Conservation (phyloP, 1,140 invertebrate species). For the Hesperophylax magnus region DNA sequence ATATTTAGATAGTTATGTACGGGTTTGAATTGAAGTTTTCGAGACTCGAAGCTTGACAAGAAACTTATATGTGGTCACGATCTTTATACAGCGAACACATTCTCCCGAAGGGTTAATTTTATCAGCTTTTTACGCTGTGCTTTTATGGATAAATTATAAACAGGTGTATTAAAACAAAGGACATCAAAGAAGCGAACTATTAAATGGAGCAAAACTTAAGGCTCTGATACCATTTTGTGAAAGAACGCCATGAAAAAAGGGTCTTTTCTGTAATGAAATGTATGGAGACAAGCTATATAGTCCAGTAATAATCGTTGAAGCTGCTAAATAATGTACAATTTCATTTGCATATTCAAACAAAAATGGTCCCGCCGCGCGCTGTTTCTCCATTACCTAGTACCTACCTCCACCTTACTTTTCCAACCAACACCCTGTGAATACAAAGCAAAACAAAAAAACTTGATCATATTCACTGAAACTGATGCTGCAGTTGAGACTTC, state of each 20-base stretch:
- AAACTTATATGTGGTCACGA: too few relatives aligned
- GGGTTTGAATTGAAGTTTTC: too few relatives aligned
- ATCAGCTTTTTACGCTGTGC: neutral
- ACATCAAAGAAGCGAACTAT: conserved; percentile 22
- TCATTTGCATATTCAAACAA: conserved; percentile 58
- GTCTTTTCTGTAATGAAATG: conserved; percentile 32
- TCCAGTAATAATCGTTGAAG: conserved; percentile 54
- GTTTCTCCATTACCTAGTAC: neutral
- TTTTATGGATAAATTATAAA: conserved; percentile 17
- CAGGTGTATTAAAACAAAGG: conserved; percentile 18
- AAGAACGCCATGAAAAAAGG: conserved; percentile 15
- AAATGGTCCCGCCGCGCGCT: conserved; percentile 46
- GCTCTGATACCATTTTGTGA: conserved; percentile 15
- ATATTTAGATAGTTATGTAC: too few relatives aligned
- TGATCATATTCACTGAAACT: conserved; percentile 1
- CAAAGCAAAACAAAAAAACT: conserved; percentile 8
- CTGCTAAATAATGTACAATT: conserved; percentile 57
- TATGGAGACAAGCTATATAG: conserved; percentile 33
- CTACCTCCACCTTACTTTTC: conserved; percentile 30
- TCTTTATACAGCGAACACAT: too few relatives aligned
- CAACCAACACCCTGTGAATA: conserved; percentile 25
- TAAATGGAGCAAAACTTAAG: conserved; percentile 19
- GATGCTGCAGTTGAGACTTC: neutral
- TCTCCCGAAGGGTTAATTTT: neutral
- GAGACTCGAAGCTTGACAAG: too few relatives aligned